Evolutionary conservation across 2,888 invertebrate species (phyloP), one percentile per base, ranked within the genome.

Genomic region (Chironomus tentans): DNA sequence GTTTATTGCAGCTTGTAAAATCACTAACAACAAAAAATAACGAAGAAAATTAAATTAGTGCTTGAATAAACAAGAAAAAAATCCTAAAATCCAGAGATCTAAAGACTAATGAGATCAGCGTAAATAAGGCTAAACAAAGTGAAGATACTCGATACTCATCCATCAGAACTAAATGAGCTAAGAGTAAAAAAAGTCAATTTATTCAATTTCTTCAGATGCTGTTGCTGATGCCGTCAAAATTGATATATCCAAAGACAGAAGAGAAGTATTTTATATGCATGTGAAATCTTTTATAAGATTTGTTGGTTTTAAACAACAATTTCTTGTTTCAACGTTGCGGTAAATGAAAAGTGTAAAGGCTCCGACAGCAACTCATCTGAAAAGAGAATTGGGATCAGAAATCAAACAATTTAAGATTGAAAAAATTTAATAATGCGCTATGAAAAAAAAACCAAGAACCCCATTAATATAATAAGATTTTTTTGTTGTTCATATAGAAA

Each of bases 221-320:
- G 56, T 15, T 18, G 2, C 18, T 24, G 38, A 68, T 38, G 68
- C 70, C 70, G 48, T 47, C 70, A 21, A 65, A 65, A 24, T 18
- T 65, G 21, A 22, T 38, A 38, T 38, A 38, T 38, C 10, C 38
- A 38, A 38, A 38, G 38, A 38, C 38, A 38, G 38, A 38, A 38
- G 10, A 38, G 2, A 38, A 38, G 10, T 38, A 38, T 38, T 38
- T 10, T 38, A 38, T 38, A 38, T 38, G 38, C 38, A 38, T 38
- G 10, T 38, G 38, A 38, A 38, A 38, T 38, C n/a, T 56, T 18
- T 56, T 18, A 18, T 56, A 68, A 68, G 68, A 68, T 68, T 24
- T 70, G 70, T 70, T 70, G 70, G 70, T 70, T 70, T 70, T 56
- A 15, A 15, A 56, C n/a, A 18, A 56, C 18, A 56, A 56, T 56